Evolutionary conservation across 1,140 invertebrate species (phyloP), one percentile per base, ranked within the genome.

Genomic region (Drosophila pandora): DNA sequence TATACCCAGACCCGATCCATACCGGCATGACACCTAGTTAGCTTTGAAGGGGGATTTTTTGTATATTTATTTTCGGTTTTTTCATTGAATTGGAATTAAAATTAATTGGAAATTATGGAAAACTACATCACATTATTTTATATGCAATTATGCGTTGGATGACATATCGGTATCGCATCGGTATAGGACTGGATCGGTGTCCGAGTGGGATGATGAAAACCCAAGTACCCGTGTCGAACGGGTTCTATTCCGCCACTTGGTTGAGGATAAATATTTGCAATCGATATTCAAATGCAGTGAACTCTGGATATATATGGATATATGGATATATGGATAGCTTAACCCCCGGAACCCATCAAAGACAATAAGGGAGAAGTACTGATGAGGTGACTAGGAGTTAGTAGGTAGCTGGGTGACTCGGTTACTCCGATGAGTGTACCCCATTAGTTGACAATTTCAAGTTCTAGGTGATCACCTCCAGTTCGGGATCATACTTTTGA

Each of bases 401-500:
- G 21, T 22, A 1, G 43, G 17, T 3, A 22, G 22, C 21, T 45
- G 17, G 43, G 8, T 45, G 43, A 21, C 39, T 41, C 6, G 12
- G 39, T 3, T 6, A 28, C 25, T 28, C 1, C 2, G 41, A 9
- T 43, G 13, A 21, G 41, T 43, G 41, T 43, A 37, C 41, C 13
- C 41, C 2, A 8, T 6, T 43, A 21, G 2, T 17, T 43, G 41
- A 17, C 41, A 43, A 2, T 43, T 8, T 13, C 41, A 37, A 17
- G 64, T 41, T 70, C 52, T 58, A 70, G 67, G 67, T 58, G 52
- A 41, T 21, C 34, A 2, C 12, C 62, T 28, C 25, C n/a, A 49
- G 45, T 50, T 43, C 21, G 41, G 12, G 37, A 32, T 69, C 49
- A 67, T 57, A 43, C 67, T 69, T 17, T 68, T 68, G 49, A 55